Evolutionary conservation across 2,113 vertebrate genomes (phyloP), one percentile per base, ranked within the genome.

Genomic region (Lepus timidus): DNA sequence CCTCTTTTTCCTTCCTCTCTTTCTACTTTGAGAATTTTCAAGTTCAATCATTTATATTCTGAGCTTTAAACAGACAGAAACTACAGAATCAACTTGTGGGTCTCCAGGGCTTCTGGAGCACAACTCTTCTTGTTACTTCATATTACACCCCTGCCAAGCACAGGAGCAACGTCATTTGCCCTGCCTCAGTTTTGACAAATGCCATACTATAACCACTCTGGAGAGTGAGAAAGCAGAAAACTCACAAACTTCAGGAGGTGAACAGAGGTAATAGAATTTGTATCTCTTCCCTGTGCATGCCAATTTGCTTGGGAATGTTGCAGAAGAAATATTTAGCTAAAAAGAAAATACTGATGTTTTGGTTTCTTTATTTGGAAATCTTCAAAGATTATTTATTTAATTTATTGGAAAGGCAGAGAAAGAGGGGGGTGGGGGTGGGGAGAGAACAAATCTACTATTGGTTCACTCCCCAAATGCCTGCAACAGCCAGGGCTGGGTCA

Each of bases 181-280:
- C 65, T 27, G 86, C 52, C 73, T 93, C n/a, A 11, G 76, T 33
- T 79, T 79, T 80, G 61, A 71, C 62, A 92, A 33, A n/a, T 61
- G 78, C 25, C 79, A 79, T 20, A 1, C 62, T 36, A 14, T 39
- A 62, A 33, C 49, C 44, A 33, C 31, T 79, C 79, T 23, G 44
- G 65, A 55, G 10, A 58, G 3, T 3, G 6, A 44, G 10, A 76
- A 71, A 62, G 65, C 36, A 4, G 25, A 44, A 91, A 33, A 90
- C 44, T 8, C 33, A 84, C 29, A 80, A 75, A 68, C 12, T 8
- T 31, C 4, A 73, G 80, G 55, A 62, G 51, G 22, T 78, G 58
- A 85, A 79, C 2, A 61, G 25, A 91, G 20, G 4, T 71, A 12
- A 25, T 0, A 20, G 31, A 61, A 6, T 31, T 14, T 29, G 23